These are phyloP conservation scores for Octonoba sinensis DNA, from an alignment of 2,888 invertebrate genomes.

Conservation along the genomic window DNA sequence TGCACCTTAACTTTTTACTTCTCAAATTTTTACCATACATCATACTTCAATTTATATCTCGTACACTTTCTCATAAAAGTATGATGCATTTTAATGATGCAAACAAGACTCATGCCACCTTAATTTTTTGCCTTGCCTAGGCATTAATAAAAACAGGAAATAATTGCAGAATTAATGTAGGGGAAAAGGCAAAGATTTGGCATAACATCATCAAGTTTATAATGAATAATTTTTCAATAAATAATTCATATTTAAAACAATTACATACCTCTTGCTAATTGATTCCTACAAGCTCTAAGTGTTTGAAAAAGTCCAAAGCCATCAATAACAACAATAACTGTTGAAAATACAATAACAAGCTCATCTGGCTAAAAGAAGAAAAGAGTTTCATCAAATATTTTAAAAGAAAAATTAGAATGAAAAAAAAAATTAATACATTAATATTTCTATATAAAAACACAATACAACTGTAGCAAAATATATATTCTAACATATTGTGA, in stretches of 20 bases:
- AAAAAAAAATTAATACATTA: background rate
- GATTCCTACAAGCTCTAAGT: slow-evolving; percentile 82
- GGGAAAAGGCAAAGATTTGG: no score
- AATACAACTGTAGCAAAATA: background rate
- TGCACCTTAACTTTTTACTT: no score
- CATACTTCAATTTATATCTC: no score
- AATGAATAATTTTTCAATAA: background rate
- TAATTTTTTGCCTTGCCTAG: no score
- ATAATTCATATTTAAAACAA: slow-evolving; percentile 3
- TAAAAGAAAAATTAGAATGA: background rate
- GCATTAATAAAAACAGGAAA: no score
- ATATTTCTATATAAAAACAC: background rate
- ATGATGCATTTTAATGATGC: no score
- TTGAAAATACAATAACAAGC: slow-evolving; percentile 81
- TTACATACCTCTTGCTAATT: slow-evolving; percentile 81
- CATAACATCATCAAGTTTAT: no score
- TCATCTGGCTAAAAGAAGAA: slow-evolving; percentile 75
- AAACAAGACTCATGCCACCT: no score
- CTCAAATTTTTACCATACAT: no score
- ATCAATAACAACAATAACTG: slow-evolving; percentile 80
- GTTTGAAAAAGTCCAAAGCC: slow-evolving; percentile 85
- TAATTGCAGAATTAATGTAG: no score
- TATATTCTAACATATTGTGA: no score
- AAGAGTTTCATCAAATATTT: background rate
- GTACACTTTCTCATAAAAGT: no score